phyloP scores from a whole-genome alignment of 1,140 invertebrate species.

The Stenopsyche tienmushanensis region DNA sequence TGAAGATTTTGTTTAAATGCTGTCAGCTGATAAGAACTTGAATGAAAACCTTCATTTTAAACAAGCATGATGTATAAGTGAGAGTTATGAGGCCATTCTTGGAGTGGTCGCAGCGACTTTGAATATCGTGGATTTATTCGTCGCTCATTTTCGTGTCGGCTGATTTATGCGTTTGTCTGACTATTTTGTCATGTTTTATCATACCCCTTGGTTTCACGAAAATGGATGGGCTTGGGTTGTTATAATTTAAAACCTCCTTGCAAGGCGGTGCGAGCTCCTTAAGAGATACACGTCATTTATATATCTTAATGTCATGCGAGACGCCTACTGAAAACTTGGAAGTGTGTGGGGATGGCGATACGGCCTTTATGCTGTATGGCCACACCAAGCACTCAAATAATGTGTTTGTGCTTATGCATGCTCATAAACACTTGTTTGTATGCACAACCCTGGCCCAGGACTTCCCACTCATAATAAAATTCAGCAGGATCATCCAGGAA shows the following conservation, averaged over 20 bases:
- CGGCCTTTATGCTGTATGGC: too few relatives aligned
- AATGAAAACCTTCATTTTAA: too few relatives aligned
- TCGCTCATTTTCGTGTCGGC: not conserved
- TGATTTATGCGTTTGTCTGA: constrained; percentile 22
- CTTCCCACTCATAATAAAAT: too few relatives aligned
- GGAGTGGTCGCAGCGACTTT: not conserved
- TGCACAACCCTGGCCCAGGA: too few relatives aligned
- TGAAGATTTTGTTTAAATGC: too few relatives aligned
- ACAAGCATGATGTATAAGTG: too few relatives aligned
- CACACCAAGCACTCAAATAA: too few relatives aligned
- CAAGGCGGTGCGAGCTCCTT: not conserved
- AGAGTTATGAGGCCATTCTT: not conserved
- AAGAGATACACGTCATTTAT: constrained; percentile 39
- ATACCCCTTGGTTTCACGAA: constrained; percentile 10
- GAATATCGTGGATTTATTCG: constrained; percentile 10
- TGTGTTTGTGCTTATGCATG: too few relatives aligned
- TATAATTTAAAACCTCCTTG: constrained; percentile 34
- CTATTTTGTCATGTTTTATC: constrained; percentile 27
- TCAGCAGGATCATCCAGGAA: too few relatives aligned
- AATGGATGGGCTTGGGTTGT: constrained; percentile 20
- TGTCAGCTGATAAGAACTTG: too few relatives aligned
- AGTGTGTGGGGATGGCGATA: not conserved
- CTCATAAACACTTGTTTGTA: not conserved
- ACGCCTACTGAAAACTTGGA: constrained; percentile 26
- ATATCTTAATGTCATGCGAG: constrained; percentile 38